Evolutionary conservation across 2,113 vertebrate genomes (phyloP).

Genomic region (Chelonoidis abingdonii): DNA sequence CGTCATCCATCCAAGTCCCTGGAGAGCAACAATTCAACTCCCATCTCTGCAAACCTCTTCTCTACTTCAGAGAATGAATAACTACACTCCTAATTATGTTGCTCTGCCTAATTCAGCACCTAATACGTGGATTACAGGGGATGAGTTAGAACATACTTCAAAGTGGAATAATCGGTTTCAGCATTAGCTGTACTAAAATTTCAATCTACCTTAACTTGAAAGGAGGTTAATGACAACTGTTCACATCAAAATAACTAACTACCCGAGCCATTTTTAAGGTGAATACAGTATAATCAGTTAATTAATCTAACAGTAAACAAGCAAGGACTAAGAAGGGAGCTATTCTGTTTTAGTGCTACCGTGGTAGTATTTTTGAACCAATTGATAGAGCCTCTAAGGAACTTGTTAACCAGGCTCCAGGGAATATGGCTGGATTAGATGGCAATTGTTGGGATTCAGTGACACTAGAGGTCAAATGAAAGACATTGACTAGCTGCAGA

Average conservation of each 20-base stretch:
- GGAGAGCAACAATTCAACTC: background rate
- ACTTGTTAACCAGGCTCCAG: background rate
- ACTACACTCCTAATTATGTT: background rate
- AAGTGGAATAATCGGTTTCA: background rate
- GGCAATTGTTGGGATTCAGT: background rate
- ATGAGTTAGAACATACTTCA: background rate
- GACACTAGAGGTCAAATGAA: background rate
- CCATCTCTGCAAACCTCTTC: background rate
- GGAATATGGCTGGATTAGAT: background rate
- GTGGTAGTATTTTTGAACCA: background rate
- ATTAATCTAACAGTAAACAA: background rate
- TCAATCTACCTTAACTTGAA: background rate
- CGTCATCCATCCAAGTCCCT: background rate
- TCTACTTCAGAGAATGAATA: background rate
- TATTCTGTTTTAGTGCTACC: background rate
- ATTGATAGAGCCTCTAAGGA: background rate
- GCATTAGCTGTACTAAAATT: background rate
- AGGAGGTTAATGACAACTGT: background rate
- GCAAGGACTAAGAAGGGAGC: background rate
- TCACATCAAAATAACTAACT: background rate
- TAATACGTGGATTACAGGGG: background rate
- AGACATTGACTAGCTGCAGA: background rate
- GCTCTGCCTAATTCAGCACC: background rate
- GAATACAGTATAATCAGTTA: background rate
- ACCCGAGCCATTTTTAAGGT: background rate